Evolutionary conservation across 2,113 vertebrate genomes (phyloP), one percentile per base, ranked within the genome.

Genomic region (Cyprinodon tularosa): DNA sequence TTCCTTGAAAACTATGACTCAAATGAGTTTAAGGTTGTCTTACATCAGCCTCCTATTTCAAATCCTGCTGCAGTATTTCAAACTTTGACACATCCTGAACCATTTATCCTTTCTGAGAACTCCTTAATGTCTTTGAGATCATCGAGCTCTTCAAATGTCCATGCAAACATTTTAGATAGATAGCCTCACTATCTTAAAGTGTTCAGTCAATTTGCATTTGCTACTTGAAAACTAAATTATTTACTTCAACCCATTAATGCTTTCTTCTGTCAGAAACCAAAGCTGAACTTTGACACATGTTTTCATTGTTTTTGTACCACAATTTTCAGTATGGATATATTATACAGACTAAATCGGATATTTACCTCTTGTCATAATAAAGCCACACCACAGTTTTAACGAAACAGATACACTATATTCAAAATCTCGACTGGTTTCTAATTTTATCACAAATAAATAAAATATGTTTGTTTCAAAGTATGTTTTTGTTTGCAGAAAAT

Each of bases 91-190:
- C 29, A 12, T 62, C 57, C 48, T 67, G 59, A 66, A 37, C 20
- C 42, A 53, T 53, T 63, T 69, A 36, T 68, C 68, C 57, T 53
- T 63, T 68, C 20, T 29, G 65, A 63, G n/a, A 15, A 44, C 40
- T 63, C n/a, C n/a, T 36, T 17, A 5, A 20, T 11, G 60, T 20
- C 8, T 68, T 47, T 66, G 65, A 38, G 45, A 64, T 69, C 15
- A 0, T 53, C 39, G 20, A 68, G 36, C 44, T 60, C 4, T 61
- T 61, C 40, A 75, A 75, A 67, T 1, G 64, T 44, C n/a, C 44
- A 17, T 12, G 38, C 15, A 0, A 14, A 68, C n/a, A 9, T 48
- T 67, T 50, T 36, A 53, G 14, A 12, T 15, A 53, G 22, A 68
- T 38, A 53, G 14, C 66, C 47, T 68, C 29, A 36, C 50, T 68